Percentiles rank a stretch among this genome's conserved stretches.
Evolutionary conservation across 2,113 vertebrate species (phyloP).

Genomic region (Sterrhoptilus dennistouni): DNA sequence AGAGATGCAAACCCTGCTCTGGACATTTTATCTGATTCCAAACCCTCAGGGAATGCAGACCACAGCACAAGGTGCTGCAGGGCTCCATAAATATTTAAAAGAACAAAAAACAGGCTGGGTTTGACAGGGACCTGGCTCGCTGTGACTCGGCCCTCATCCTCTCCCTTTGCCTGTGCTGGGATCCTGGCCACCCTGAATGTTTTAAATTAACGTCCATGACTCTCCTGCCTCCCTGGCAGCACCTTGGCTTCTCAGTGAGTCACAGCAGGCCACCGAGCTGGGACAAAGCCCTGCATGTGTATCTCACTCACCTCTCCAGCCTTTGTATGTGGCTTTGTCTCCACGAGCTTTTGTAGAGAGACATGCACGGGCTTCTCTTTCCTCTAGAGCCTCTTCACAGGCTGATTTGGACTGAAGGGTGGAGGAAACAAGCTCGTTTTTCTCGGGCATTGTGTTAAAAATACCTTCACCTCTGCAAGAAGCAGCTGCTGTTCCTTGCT

Average conservation of each 20-base stretch:
- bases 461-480: neutral
- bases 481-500: neutral
- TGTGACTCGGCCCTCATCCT: neutral
- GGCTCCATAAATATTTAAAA: neutral
- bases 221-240: neutral
- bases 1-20: conserved; percentile 32
- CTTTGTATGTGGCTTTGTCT: neutral
- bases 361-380: neutral
- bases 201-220: neutral
- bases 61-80: neutral
- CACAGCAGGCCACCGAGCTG: neutral
- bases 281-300: neutral
- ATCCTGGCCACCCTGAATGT: neutral
- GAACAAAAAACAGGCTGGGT: neutral
- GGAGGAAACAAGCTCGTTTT: neutral
- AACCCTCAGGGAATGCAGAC: conserved; percentile 10
- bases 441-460: conserved; percentile 28
- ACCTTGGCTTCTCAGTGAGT: neutral
- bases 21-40: conserved; percentile 24
- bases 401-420: neutral
- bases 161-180: neutral
- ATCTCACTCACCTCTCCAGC: neutral
- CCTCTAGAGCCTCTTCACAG: neutral
- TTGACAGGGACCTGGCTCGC: neutral
- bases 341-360: neutral